Evolutionary conservation across 2,888 invertebrate species (phyloP), one percentile per base, ranked within the genome.

Genomic region (Nomada fabriciana): DNA sequence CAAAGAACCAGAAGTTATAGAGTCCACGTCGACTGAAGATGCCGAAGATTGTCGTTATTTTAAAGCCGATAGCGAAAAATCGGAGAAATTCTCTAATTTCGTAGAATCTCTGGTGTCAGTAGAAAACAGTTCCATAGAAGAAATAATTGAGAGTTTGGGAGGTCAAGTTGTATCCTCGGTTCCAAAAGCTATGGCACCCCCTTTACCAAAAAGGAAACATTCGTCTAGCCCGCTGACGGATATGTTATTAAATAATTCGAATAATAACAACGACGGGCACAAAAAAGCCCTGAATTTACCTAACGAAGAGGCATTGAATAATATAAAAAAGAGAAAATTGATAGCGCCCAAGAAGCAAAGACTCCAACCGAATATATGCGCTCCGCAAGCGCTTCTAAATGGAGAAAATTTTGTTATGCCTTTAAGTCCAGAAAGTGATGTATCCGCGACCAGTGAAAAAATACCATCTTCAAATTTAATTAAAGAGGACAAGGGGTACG

Each of bases 351-450:
- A 93, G 42, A 93, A 92, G 73, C 88, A 88, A 52, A 89, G 88
- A 75, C 72, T 85, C 65, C 87, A 85, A 55, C 78, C 88, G 15
- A 91, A 79, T 71, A 74, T 88, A 20, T 89, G 89, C 65, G 78
- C 83, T 67, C 84, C 90, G 11, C 90, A 89, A 63, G 89, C 87
- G 23, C 57, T 92, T 11, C 77, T 88, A 18, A 93, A 93, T 69
- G 93, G 93, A 10, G 93, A 94, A 73, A 93, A 93, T 84, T 93
- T 94, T 63, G 90, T 91, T 2, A 92, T 94, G 92, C 94, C 94
- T 7, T 82, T 93, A 20, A 94, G 94, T 80, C 94, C 94, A 36
- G 94, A 94, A 68, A 94, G 94, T 83, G 94, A 94, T 76, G 93
- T 94, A 25, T 94, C 94, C 2, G 93, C 92, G 0, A 91, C 90